A percentile compares a stretch with the other conserved stretches of the same genome.
phyloP scores from a whole-genome alignment of 2,797 vertebrate species.

The Glyptemys insculpta region DNA sequence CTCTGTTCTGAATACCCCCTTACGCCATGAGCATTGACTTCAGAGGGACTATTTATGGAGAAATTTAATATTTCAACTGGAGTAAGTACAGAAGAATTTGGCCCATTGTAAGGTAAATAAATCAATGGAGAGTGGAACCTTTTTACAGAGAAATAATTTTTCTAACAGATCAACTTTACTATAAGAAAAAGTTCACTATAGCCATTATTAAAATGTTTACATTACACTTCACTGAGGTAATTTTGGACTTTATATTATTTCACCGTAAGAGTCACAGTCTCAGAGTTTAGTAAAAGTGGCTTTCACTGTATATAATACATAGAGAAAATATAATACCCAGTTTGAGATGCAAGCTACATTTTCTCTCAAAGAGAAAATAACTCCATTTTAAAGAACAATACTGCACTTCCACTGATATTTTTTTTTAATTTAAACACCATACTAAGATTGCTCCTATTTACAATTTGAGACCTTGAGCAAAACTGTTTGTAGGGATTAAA shows the following conservation, averaged over 20 bases:
- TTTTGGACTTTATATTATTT: constrained; percentile 10
- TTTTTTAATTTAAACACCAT: neutral
- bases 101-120: constrained; percentile 31
- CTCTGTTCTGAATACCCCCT: neutral
- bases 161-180: neutral
- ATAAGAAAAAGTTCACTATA: neutral
- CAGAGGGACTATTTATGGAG: constrained; percentile 4
- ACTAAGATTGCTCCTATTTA: neutral
- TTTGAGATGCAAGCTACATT: neutral
- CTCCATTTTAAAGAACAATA: neutral
- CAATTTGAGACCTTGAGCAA: neutral
- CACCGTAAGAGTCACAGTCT: constrained; percentile 16
- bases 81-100: neutral
- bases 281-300: neutral
- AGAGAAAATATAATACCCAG: neutral
- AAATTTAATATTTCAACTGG: neutral
- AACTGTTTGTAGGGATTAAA: neutral
- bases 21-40: neutral
- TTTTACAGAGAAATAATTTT: constrained; percentile 10
- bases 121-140: neutral
- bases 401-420: neutral
- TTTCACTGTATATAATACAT: constrained; percentile 6
- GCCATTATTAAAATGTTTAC: neutral
- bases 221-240: neutral
- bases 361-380: neutral